Base-by-base conservation (phyloP, 2,888 invertebrate genomes). In the Chironomus riparius region DNA sequence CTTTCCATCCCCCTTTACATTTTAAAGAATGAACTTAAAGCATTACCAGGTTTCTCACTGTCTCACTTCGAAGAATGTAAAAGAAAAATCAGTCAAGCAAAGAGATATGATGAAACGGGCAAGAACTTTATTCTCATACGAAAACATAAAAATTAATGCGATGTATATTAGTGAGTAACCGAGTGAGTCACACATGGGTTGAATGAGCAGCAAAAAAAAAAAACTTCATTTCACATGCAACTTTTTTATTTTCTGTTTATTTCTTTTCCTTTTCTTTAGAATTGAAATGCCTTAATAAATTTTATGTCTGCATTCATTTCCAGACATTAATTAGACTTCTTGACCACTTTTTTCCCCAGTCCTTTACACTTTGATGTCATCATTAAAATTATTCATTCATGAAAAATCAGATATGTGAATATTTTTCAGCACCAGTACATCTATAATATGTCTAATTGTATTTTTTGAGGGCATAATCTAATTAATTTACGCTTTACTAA, bases 91-190 rank as follows among this genome's bases (percentile, higher is more conserved):
- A 72, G 7, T 47, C 24, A 50, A 72, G 62, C 47, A 28, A 18
- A 72, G 62, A 72, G 72, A 72, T 62, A 72, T 72, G 72, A 61
- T 62, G 48, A 72, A 38, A 70, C 21, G 47, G 15, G 56, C 56
- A 56, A 21, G n/a, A 18, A 65, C 38, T 38, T 38, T 38, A 38
- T 38, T 38, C 38, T 38, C 38, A 38, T 38, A 22, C 12, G 62
- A 65, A 65, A 65, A 65, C 24, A 65, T 65, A 65, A 65, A 65
- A 65, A 65, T 22, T 65, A 24, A 65, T 65, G 13, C 65, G 21
- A 24, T 21, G 24, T 24, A 4, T 65, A 38, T 38, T 38, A 38
- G 38, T 38, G 38, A 38, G 38, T 38, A 38, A 65, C 65, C 62
- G 24, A 56, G 50, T 71, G 71, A 71, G 71, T 70, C 71, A 71